phyloP scores from a whole-genome alignment of 2,888 invertebrate species.

The Eumacrocentrus americanus region DNA sequence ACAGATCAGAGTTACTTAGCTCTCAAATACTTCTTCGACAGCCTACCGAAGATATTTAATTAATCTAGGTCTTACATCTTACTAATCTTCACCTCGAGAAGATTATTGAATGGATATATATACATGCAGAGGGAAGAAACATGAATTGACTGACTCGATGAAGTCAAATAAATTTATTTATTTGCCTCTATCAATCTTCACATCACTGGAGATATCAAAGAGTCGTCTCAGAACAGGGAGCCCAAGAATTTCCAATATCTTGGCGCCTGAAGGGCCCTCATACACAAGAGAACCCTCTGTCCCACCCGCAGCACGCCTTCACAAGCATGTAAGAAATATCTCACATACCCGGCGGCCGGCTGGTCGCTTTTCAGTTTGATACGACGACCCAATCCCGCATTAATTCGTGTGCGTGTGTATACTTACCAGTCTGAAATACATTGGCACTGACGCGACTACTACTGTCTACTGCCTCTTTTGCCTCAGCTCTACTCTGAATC shows the following conservation, averaged over 20 bases:
- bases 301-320: constrained; percentile 23
- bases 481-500: constrained; percentile 29
- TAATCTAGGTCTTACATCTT: background rate
- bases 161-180: background rate
- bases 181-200: background rate
- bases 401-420: constrained; percentile 29
- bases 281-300: constrained; percentile 28
- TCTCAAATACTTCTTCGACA: too few relatives aligned
- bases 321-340: constrained; percentile 24
- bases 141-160: background rate
- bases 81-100: background rate
- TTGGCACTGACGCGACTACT: constrained; percentile 13
- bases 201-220: background rate
- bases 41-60: too few relatives aligned
- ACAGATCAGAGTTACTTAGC: constrained; percentile 15
- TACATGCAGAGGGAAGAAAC: too few relatives aligned
- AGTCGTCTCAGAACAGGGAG: background rate
- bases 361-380: constrained; percentile 35
- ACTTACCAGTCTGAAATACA: constrained; percentile 25
- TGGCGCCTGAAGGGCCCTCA: background rate
- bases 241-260: constrained; percentile 19
- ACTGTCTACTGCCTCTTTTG: constrained; percentile 1
- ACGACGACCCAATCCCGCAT: constrained; percentile 35
- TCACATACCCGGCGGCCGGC: constrained; percentile 11
- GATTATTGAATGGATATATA: background rate